Evolutionary conservation across 1,140 invertebrate genomes (phyloP), one percentile per base, ranked within the genome.

Genomic region (Druon quercuslanigerum): DNA sequence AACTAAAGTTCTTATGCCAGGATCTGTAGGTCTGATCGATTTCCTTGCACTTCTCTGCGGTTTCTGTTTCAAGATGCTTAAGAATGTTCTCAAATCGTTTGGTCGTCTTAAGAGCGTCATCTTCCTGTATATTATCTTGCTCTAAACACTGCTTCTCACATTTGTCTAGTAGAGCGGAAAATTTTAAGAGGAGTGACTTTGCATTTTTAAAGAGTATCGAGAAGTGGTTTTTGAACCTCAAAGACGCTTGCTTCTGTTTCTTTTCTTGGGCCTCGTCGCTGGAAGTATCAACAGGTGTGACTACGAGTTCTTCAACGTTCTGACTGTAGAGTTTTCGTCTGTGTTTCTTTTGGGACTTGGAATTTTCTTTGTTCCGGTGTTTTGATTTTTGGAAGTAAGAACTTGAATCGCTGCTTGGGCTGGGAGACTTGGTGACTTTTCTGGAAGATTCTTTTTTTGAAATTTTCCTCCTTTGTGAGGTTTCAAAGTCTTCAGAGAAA

Each of bases 71-170:
- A 33, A 33, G 33, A 40, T 40, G 25, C 14, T 9, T 66, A 33
- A 66, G 60, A 40, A 66, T 40, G 9, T 33, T 66, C 6, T 66
- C 60, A 16, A 66, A n/a, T 40, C 60, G 25, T 66, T 66, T 66
- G 16, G 20, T 66, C 13, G 40, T 66, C 8, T 66, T 13, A 14
- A 40, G 25, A 16, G 60, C 60, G 14, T 66, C 60, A 9, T 66
- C n/a, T 66, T 66, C 25, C 3, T 13, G 13, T 40, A 16, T 33
- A 40, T 16, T 40, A n/a, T 6, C 16, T n/a, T 16, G 14, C 16
- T 66, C 40, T 0, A 33, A 16, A 66, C 25, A 66, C 25, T 66
- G 25, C 9, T 66, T 9, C 25, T 66, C 60, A 14, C 60, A 66
- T 2, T 8, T 40, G n/a, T 66, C 60, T 6, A 66, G 5, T n/a